These are phyloP conservation scores for Heliangelus exortis DNA, from an alignment of 2,797 vertebrate species.

Conservation along the genomic window DNA sequence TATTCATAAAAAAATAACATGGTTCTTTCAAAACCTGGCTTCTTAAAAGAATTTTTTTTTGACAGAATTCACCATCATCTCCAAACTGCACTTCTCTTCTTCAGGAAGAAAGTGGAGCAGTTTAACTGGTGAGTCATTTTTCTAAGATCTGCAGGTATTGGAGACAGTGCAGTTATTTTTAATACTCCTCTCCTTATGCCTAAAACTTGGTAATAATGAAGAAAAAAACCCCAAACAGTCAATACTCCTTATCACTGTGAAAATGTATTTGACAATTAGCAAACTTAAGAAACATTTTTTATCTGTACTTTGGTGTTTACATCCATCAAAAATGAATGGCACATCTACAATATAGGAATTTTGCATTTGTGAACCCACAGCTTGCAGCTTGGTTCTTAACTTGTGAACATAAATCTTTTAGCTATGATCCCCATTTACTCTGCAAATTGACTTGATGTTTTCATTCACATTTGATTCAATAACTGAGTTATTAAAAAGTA, in stretches of 20 bases:
- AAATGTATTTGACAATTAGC: not conserved
- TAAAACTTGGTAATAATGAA: not conserved
- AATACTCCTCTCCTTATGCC: not conserved
- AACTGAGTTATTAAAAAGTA: not conserved
- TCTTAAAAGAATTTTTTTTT: not conserved
- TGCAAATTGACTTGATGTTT: not conserved
- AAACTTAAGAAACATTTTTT: not conserved
- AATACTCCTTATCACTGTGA: not conserved
- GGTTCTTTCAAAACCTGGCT: not conserved
- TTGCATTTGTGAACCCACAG: not conserved
- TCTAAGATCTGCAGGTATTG: not conserved
- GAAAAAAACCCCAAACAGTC: not conserved
- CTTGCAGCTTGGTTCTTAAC: not conserved
- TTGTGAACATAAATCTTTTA: not conserved
- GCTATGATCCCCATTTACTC: not conserved
- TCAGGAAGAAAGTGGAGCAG: not conserved
- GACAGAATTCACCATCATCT: not conserved
- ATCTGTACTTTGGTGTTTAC: not conserved
- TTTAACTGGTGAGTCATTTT: not conserved
- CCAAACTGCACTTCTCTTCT: not conserved
- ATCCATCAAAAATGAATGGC: not conserved
- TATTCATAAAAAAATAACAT: not conserved
- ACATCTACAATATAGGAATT: not conserved
- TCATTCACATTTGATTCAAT: not conserved
- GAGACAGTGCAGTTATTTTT: not conserved